phyloP scores from a whole-genome alignment of 2,113 vertebrate genomes.

The Rhinoderma darwinii region DNA sequence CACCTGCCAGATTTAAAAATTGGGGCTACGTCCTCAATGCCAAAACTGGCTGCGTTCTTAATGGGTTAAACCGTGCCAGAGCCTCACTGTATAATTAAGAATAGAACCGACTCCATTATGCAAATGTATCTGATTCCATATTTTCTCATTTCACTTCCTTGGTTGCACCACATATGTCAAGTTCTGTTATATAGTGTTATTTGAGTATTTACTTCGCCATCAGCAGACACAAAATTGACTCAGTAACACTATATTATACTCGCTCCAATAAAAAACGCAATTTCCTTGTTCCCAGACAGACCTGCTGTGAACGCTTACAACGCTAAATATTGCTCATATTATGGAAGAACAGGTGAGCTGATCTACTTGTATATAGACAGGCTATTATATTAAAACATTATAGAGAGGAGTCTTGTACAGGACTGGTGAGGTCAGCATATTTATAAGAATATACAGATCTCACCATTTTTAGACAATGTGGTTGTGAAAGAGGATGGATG shows the following conservation, averaged over 20 bases:
- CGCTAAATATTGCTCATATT: neutral
- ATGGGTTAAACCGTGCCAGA: too few species aligned
- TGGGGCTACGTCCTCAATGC: too few species aligned
- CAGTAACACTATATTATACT: neutral
- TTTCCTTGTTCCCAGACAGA: neutral
- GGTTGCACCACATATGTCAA: too few species aligned
- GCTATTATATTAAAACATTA: neutral
- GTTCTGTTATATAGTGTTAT: too few species aligned
- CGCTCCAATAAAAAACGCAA: neutral
- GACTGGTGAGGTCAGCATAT: neutral
- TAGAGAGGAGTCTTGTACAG: neutral
- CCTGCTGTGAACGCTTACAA: neutral
- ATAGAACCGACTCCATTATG: too few species aligned
- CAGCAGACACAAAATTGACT: neutral
- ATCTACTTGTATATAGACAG: neutral
- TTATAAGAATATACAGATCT: neutral
- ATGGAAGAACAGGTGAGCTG: neutral
- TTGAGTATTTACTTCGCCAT: neutral
- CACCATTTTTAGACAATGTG: neutral
- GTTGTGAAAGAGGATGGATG: constrained; percentile 12
- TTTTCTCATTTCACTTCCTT: neutral
- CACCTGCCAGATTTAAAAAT: too few species aligned
- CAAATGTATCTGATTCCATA: too few species aligned
- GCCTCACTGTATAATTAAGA: too few species aligned
- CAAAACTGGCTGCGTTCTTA: too few species aligned